Evolutionary conservation across 1,140 invertebrate species (phyloP).

Genomic region (Druon quercuslanigerum): DNA sequence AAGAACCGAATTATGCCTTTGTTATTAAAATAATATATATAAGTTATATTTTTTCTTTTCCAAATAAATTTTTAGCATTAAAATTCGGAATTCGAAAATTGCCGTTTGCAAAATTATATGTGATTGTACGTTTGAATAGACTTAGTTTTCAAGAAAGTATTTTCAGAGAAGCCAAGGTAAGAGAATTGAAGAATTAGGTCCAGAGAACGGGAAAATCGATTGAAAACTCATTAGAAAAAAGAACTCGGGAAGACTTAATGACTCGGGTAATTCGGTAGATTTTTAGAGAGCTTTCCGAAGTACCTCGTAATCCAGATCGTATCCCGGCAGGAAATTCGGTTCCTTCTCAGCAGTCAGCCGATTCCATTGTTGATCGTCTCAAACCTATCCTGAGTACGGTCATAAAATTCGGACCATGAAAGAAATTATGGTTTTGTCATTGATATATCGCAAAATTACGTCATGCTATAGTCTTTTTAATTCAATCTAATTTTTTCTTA

Average conservation of each 20-base stretch:
- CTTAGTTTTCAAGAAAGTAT: no score
- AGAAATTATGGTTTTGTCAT: slow-evolving; percentile 11
- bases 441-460: slow-evolving; percentile 18
- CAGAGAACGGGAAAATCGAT: slow-evolving; percentile 3
- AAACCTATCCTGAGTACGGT: slow-evolving; percentile 5
- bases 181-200: slow-evolving; percentile 6
- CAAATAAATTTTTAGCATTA: no score
- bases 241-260: slow-evolving; percentile 30
- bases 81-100: no score
- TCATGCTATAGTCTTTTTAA: neutral
- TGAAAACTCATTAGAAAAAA: slow-evolving; percentile 30
- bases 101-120: no score
- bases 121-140: no score
- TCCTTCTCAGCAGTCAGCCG: slow-evolving; percentile 13
- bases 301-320: slow-evolving; percentile 29
- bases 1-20: no score
- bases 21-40: no score
- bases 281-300: slow-evolving; percentile 25
- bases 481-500: neutral
- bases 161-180: neutral
- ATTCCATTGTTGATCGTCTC: slow-evolving; percentile 30
- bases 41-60: no score
- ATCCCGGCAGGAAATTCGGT: slow-evolving; percentile 19
- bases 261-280: slow-evolving; percentile 29
- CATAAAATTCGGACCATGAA: slow-evolving; percentile 1